Conservation (phyloP, 1,140 invertebrate genomes). For the Ephestia elutella region DNA sequence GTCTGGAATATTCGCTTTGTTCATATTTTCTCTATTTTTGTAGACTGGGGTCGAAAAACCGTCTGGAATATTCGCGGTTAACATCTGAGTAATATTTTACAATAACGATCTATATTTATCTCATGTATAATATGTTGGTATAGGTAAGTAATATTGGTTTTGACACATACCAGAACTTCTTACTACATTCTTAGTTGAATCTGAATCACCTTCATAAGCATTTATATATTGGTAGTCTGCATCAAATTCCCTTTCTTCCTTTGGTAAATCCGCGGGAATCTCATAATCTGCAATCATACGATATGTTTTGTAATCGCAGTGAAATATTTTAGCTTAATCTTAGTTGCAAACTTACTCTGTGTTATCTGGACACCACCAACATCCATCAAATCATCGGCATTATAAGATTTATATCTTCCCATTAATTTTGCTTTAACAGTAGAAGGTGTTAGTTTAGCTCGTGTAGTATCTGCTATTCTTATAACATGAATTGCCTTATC, state of each 20-base stretch:
- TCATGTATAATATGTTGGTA: too few relatives aligned
- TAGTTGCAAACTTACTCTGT: slow-evolving; percentile 35
- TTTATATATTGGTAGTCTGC: slow-evolving; percentile 34
- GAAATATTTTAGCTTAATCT: slow-evolving; percentile 18
- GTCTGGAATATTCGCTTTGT: neutral
- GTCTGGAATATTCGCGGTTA: neutral
- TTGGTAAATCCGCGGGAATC: slow-evolving; percentile 15
- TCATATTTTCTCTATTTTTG: neutral
- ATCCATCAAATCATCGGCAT: slow-evolving; percentile 45
- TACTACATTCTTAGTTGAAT: neutral
- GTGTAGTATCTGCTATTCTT: slow-evolving; percentile 5
- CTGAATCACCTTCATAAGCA: slow-evolving; percentile 13
- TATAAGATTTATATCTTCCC: slow-evolving; percentile 48
- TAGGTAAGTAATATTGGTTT: neutral
- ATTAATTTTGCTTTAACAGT: slow-evolving; percentile 27
- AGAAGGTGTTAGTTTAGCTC: neutral
- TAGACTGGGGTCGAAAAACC: neutral
- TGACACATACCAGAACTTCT: neutral
- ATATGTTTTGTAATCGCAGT: slow-evolving; percentile 17
- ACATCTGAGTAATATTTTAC: too few relatives aligned
- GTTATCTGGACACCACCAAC: slow-evolving; percentile 12
- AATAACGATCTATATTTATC: neutral
- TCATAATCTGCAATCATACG: slow-evolving; percentile 49
- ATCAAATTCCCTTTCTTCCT: slow-evolving; percentile 29
- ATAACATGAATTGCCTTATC: neutral